Evolutionary conservation across 2,113 vertebrate species (phyloP).

Genomic region (Alces alces): DNA sequence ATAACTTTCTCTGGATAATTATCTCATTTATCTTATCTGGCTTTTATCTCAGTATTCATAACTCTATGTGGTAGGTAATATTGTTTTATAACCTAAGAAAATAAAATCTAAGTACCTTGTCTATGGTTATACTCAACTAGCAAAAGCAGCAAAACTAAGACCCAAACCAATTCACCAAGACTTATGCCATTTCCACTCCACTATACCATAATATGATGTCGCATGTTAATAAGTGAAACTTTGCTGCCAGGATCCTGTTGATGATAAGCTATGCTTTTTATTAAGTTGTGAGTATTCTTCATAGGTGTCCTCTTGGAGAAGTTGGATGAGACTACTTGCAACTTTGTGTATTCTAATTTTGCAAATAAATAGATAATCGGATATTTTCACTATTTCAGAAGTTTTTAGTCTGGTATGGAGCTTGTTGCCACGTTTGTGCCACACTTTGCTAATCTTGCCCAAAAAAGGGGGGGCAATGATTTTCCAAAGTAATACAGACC

Average conservation of each 20-base stretch:
- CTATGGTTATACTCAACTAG: background rate
- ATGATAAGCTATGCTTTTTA: background rate
- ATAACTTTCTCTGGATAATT: conserved; percentile 21
- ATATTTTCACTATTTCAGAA: background rate
- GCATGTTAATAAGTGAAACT: background rate
- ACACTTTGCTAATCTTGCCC: conserved; percentile 6
- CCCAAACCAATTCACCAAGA: background rate
- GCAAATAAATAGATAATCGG: background rate
- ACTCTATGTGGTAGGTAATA: background rate
- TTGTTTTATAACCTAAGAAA: conserved; percentile 37
- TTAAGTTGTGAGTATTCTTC: background rate
- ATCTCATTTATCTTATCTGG: background rate
- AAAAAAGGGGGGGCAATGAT: background rate
- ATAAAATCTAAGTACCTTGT: background rate
- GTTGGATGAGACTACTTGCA: background rate
- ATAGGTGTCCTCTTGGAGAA: background rate
- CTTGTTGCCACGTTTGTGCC: background rate
- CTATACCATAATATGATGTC: background rate
- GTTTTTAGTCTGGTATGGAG: background rate
- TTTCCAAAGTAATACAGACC: conserved; percentile 5
- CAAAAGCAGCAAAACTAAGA: background rate
- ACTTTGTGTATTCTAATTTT: background rate
- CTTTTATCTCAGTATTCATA: background rate
- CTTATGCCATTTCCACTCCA: background rate
- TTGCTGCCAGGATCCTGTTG: background rate